Base-by-base conservation (phyloP, 2,888 invertebrate genomes). In the Strigamia transsilvanica region DNA sequence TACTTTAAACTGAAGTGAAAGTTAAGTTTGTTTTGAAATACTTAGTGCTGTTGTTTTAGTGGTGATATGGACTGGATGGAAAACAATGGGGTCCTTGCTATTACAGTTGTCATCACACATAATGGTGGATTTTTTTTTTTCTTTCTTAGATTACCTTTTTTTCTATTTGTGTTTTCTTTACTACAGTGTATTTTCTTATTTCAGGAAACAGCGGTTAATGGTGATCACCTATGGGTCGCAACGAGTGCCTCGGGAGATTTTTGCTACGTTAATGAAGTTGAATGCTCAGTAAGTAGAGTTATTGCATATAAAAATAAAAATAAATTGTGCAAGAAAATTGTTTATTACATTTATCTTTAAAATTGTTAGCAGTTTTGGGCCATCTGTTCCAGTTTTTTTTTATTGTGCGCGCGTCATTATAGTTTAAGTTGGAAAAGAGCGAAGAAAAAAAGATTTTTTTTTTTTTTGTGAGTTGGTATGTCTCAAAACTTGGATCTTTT, bases 181-280 rank as follows among this genome's bases (percentile, higher is more conserved):
- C 38, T 77, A 77, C 18, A 18, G 32, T n/a, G 15, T 42, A 80
- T 51, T 66, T 34, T 81, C 56, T 32, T 80, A 79, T 84, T 84
- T 23, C 82, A 87, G 87, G 94, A 94, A 86, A 89, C 90, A 82
- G 96, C 97, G n/a, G 89, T 94, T 86, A 95, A 94, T 88, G 95
- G 95, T 51, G 97, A 97, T 87, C 97, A 98, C 89, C 92, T 96
- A 85, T 98, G 97, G 97, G 92, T 94, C 84, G 93, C 95, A 83
- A 94, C 96, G 82, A 94, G 95, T 82, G 94, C 94, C 82, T 97
- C 97, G 80, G 96, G 96, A 32, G 97, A 98, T 89, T 93, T 95
- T 88, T 98, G 98, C 89, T 97, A 97, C 88, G 93, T 95, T 82
- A 95, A 94, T 85, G 95, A 96, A 86, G 90, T 91, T 73, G 95